Base-by-base conservation (phyloP, 2,797 vertebrate species). In the Gymnothorax javanicus region DNA sequence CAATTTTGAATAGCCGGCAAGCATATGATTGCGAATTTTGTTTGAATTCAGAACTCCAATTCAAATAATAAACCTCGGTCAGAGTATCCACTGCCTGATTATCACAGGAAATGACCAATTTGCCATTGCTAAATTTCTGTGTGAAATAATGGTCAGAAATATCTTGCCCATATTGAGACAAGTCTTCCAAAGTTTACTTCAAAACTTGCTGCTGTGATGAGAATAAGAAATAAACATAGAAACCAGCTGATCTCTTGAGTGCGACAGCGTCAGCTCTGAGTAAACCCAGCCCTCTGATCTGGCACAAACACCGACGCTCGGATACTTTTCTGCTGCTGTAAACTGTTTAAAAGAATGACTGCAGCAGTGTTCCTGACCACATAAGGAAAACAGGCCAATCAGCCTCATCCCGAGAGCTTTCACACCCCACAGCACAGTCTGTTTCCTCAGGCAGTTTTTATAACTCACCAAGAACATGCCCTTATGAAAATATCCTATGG, bases 291-390 rank as follows among this genome's bases (percentile, higher is more conserved):
- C 1, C 27, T 84, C 58, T 84, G 57, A 20, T 27, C 58, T 33
- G 59, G 56, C 58, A 43, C 23, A 4, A 43, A 59, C 57, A 57
- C 12, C 23, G 50, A 58, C 58, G 59, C 71, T 86, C 60, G 79
- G 86, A 90, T 86, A 75, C 84, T 89, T 84, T 85, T 82, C 82
- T 27, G 5, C 52, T 83, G 81, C 69, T 86, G 82, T 33, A 82
- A 84, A 86, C 85, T 73, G 71, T 86, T 88, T 89, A 57, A 64
- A 82, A 52, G 86, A 64, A 85, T 89, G 88, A 89, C 87, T 89
- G 88, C 89, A 77, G 64, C 83, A 58, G 62, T 86, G 81, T 73
- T 82, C 84, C 82, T 90, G 86, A 85, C 91, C 90, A 89, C 89
- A 91, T 90, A 91, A 90, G 90, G 89, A 17, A 81, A 87, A 87